Conservation (phyloP, 2,888 invertebrate species). For the Bombyx huttoni region DNA sequence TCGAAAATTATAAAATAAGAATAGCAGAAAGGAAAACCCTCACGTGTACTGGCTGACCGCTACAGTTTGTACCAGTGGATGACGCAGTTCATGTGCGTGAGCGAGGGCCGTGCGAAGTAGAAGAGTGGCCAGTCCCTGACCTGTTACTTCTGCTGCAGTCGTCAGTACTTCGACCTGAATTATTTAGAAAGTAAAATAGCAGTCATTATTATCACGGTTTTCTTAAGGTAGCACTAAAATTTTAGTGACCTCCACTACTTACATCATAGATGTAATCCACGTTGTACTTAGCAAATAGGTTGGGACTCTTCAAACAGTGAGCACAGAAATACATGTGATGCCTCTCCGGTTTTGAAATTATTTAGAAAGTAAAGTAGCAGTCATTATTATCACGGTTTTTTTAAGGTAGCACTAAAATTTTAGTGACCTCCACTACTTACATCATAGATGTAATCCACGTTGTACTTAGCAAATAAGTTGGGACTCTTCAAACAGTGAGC, state of each 20-base stretch:
- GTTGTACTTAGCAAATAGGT: slow-evolving; percentile 53
- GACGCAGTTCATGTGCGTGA: slow-evolving; percentile 54
- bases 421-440: slow-evolving; percentile 26
- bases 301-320: slow-evolving; percentile 54
- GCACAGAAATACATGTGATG: slow-evolving; percentile 65
- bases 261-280: slow-evolving; percentile 66
- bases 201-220: background rate
- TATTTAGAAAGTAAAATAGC: background rate
- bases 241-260: slow-evolving; percentile 9
- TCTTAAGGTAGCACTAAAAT: background rate
- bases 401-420: background rate
- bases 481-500: slow-evolving; percentile 63
- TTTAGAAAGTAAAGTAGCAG: background rate
- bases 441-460: slow-evolving; percentile 60
- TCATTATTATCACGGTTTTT: background rate
- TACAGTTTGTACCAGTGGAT: slow-evolving; percentile 54
- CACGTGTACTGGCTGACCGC: slow-evolving; percentile 61
- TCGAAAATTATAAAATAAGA: background rate
- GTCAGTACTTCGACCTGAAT: slow-evolving; percentile 59
- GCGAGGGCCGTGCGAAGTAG: slow-evolving; percentile 42
- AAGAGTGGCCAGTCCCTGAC: slow-evolving; percentile 54
- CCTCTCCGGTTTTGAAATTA: slow-evolving; percentile 36
- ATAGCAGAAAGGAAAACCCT: slow-evolving; percentile 12
- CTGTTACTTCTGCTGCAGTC: slow-evolving; percentile 53
- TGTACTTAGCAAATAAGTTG: slow-evolving; percentile 51